Evolutionary conservation across 2,888 invertebrate genomes (phyloP), one percentile per base, ranked within the genome.

Genomic region (Philaethria dido): DNA sequence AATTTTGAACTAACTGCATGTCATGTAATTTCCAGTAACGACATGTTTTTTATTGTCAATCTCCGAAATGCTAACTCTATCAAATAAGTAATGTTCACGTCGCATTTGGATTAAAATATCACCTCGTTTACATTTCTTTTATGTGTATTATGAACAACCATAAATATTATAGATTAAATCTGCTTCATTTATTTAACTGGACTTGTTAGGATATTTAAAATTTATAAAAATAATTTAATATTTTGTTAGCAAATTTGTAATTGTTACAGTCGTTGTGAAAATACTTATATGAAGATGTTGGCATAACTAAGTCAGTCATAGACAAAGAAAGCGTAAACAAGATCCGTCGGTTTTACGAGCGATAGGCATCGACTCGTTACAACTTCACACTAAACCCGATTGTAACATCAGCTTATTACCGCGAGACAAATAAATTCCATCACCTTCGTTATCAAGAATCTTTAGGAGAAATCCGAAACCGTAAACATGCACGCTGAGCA

Each of bases 381-480:
- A 83, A 85, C 80, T 85, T 85, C 78, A 86, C 83, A 83, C 82
- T 75, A 77, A 81, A 83, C 78, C 80, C 82, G 85, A 89, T 89
- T 87, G 89, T 88, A 86, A 86, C 86, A 89, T 86, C 87, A 85
- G 85, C 88, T 89, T 89, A 88, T 87, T 86, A 88, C 85, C 84
- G 82, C 81, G 83, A 86, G 85, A 89, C 88, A 86, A 88, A 92
- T 91, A 90, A 91, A 92, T 89, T 85, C 87, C 84, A 80, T 81
- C 80, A 80, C 79, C 81, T 86, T 86, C 79, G 80, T 87, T 91
- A 92, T 92, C 92, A 84, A 78, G 78, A 85, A 92, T 92, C 92
- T 92, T 86, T 82, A 86, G 86, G 87, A 83, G 91, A 88, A 92
- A 92, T 88, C 87, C 87, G 87, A 92, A 92, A 91, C 92, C 92